Conservation (phyloP, 2,797 vertebrate genomes). For the Helarctos malayanus region DNA sequence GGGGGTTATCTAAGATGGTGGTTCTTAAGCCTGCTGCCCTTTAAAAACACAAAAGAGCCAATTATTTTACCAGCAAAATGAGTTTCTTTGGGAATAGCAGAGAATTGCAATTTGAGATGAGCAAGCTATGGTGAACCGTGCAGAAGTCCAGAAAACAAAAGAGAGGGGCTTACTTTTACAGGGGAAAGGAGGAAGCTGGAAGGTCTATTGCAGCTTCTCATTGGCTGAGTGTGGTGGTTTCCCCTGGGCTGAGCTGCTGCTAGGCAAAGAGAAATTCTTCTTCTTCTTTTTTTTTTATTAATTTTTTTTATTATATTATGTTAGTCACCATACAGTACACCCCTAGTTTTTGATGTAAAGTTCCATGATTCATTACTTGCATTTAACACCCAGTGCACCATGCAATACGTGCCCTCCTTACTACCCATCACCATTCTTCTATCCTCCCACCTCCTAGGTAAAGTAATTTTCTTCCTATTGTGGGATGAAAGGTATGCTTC, state of each 20-base stretch:
- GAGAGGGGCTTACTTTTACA: background rate
- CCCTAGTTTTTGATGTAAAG: too few species aligned
- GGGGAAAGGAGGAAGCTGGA: background rate
- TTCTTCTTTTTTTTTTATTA: background rate
- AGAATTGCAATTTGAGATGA: background rate
- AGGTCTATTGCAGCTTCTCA: background rate
- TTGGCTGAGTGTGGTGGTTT: background rate
- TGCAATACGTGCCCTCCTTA: too few species aligned
- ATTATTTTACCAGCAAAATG: background rate
- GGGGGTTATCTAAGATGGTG: background rate
- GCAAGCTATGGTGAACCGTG: background rate
- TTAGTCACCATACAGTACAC: too few species aligned
- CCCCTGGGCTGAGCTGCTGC: background rate
- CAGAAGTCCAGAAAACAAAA: background rate
- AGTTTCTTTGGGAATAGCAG: background rate
- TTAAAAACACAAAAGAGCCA: background rate
- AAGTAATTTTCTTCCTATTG: background rate
- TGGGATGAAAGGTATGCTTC: background rate
- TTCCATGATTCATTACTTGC: too few species aligned
- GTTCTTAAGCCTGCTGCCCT: constrained; percentile 10
- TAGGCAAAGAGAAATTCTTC: background rate
- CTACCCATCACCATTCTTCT: background rate
- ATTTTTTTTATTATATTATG: too few species aligned
- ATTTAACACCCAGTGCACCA: too few species aligned
- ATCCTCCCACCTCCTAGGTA: background rate